Evolutionary conservation across 2,888 invertebrate species (phyloP).

Genomic region (Bursaphelenchus okinawaensis): DNA sequence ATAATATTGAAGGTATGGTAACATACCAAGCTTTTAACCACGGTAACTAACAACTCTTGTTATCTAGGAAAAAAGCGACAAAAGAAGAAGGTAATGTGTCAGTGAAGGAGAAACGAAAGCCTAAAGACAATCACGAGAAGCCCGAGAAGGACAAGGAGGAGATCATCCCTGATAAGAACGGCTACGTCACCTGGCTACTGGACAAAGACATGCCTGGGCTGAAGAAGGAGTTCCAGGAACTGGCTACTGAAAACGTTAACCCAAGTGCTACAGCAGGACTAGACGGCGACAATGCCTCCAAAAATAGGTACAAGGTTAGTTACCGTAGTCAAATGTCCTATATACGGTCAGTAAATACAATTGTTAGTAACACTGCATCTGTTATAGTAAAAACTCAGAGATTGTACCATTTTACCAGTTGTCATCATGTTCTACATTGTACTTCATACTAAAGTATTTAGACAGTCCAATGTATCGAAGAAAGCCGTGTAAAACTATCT

Average conservation of each 20-base stretch:
- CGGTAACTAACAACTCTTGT: too few relatives aligned
- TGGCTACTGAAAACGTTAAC: not conserved
- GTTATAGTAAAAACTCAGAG: too few relatives aligned
- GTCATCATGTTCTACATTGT: not conserved
- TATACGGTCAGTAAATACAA: not conserved
- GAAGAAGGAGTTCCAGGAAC: constrained; percentile 2
- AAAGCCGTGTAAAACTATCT: not conserved
- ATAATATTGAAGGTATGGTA: too few relatives aligned
- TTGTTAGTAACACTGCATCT: too few relatives aligned
- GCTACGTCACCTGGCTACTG: not conserved
- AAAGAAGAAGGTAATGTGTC: too few relatives aligned
- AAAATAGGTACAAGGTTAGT: constrained; percentile 1
- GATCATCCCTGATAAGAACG: not conserved
- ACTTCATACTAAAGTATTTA: not conserved
- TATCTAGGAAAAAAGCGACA: too few relatives aligned
- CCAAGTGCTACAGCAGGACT: not conserved
- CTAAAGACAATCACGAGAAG: too few relatives aligned
- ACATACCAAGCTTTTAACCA: too few relatives aligned
- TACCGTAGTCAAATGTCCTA: too few relatives aligned
- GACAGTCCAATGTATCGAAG: not conserved
- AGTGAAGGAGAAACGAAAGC: too few relatives aligned
- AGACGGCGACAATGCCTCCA: not conserved
- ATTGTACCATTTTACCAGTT: not conserved
- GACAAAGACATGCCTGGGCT: not conserved
- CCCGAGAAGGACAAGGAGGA: not conserved